Base-by-base conservation (phyloP, 2,797 vertebrate genomes). In the Scolopax bukidnonensis region DNA sequence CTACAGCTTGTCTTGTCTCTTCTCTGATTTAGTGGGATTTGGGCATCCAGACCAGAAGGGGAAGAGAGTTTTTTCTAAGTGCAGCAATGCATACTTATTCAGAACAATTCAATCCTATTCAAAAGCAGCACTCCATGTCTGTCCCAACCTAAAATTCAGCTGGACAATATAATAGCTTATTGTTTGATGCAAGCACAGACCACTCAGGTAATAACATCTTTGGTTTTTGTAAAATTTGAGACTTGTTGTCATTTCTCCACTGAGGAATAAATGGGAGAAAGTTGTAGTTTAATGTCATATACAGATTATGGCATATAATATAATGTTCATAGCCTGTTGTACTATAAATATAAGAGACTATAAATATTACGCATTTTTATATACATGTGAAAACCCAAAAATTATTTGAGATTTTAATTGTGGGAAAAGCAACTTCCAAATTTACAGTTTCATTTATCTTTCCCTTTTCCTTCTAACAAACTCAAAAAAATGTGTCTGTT, bases 1-100 rank as follows among this genome's bases (percentile, higher is more conserved):
- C 16, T 84, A 79, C 86, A 96, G 57, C 64, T 89, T 85, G 59
- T 68, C 56, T 90, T 88, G 61, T 63, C 61, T 88, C 32, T 89
- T 90, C 51, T 65, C 48, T 77, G 51, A 38, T 57, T 90, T 67
- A 87, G 77, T 60, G 68, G 77, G 43, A 93, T 94, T 93, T 82
- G 48, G 77, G 36, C 70, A 67, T 57, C n/a, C 36, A 71, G 69
- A 65, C 40, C 27, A 79, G n/a, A 71, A 59, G 18, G 50, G 20
- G 11, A 78, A 93, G 48, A 61, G 36, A 85, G 19, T 4, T 61
- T 88, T 91, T 86, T 50, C 77, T n/a, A 40, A 88, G 80, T 82
- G 83, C 91, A 93, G 48, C 36, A 91, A 56, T 51, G 41, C 70
- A 67, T 78, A 79, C 45, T 84, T 88, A 69, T 30, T 84, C 79